Conservation (phyloP, 2,797 vertebrate species). For the Buphagus erythrorhynchus region DNA sequence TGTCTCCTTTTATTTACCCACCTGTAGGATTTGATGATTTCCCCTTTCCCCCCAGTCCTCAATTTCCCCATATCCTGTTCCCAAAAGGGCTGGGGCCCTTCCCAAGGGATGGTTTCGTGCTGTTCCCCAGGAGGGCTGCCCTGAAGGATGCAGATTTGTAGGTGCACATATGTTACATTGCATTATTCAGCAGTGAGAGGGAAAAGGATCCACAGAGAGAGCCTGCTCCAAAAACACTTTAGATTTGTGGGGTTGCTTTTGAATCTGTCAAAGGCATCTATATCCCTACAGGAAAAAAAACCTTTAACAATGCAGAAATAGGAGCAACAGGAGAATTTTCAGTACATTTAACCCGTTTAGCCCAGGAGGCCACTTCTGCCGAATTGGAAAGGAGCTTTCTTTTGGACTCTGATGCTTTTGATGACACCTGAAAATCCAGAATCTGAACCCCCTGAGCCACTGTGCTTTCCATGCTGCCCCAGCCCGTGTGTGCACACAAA, state of each 20-base stretch:
- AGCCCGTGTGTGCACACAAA: not conserved
- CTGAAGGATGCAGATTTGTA: not conserved
- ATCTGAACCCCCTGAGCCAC: accelerated
- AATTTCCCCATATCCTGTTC: slow-evolving; percentile 62
- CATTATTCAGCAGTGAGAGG: not conserved
- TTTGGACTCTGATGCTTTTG: not conserved
- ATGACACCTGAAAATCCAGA: not conserved
- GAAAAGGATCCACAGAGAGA: not conserved
- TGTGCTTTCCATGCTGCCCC: not conserved
- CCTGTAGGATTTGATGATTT: slow-evolving; percentile 63
- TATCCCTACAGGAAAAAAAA: not conserved
- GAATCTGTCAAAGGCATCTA: not conserved
- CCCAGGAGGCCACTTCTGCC: not conserved
- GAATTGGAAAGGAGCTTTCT: not conserved
- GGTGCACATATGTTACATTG: not conserved
- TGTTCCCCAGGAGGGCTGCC: slow-evolving; percentile 13
- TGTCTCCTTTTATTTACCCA: slow-evolving; percentile 64
- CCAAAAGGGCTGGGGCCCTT: slow-evolving; percentile 36
- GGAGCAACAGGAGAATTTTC: not conserved
- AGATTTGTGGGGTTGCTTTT: not conserved
- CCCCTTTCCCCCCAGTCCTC: not conserved
- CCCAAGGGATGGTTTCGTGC: not conserved
- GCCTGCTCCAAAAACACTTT: not conserved
- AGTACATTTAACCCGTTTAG: accelerated
- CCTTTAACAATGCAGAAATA: not conserved